These are phyloP conservation scores for Pteropus rufus DNA, from an alignment of 2,797 vertebrate species.

Conservation along the genomic window DNA sequence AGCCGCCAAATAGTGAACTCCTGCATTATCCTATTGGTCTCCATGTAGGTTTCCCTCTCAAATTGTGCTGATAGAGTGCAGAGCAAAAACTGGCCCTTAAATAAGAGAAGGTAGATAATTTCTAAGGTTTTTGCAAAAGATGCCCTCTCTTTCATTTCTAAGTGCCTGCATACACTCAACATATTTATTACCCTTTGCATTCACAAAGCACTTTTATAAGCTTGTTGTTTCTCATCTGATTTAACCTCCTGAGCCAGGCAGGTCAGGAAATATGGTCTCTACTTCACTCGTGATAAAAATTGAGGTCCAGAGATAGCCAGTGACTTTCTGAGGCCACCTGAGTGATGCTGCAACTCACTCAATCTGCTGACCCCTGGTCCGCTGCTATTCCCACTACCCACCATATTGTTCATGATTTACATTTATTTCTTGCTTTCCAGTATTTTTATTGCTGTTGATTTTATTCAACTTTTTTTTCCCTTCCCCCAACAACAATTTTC, in stretches of 20 bases:
- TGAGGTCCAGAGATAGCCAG: not conserved
- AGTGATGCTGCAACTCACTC: not conserved
- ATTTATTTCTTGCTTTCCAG: not conserved
- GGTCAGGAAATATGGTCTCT: not conserved
- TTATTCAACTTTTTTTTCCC: not conserved
- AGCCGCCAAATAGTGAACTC: not conserved
- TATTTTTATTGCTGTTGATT: not conserved
- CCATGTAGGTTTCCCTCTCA: not conserved
- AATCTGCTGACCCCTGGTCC: not conserved
- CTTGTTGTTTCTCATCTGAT: not conserved
- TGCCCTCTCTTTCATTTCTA: not conserved
- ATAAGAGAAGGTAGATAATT: not conserved
- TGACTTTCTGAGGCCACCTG: not conserved
- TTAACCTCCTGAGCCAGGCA: not conserved
- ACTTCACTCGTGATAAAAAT: not conserved
- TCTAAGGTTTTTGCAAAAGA: not conserved
- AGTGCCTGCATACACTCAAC: not conserved
- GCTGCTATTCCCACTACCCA: no score
- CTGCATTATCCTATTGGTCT: not conserved
- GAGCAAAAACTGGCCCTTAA: not conserved
- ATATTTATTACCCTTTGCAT: not conserved
- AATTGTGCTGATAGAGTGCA: not conserved
- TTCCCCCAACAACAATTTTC: not conserved
- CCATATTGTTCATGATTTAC: accelerated
- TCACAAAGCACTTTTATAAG: not conserved